Evolutionary conservation across 1,140 invertebrate genomes (phyloP), one percentile per base, ranked within the genome.

Genomic region (Lineus longissimus): DNA sequence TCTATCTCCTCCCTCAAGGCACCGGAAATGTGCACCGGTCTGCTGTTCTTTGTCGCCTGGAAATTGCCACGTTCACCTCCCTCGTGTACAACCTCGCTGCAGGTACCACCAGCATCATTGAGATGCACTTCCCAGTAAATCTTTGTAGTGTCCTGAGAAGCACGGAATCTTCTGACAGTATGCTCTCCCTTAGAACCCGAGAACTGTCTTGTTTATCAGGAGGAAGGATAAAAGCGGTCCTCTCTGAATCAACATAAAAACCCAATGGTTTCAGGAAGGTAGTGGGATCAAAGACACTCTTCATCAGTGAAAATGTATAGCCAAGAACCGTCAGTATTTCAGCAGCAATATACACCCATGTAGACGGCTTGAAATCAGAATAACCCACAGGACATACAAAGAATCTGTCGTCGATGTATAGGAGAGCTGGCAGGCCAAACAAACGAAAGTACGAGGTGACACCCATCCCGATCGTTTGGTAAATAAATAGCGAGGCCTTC

Each of bases 401-500:
- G 47, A 51, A 23, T n/a, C 47, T 4, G 25, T 51, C 47, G n/a
- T 51, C 47, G 4, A 51, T 7, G 25, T 51, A 51, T 9, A 51
- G n/a, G 9, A n/a, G 6, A 6, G n/a, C n/a, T 6, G 47, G 25
- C 25, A 51, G n/a, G 9, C 19, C 47, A 6, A 23, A 7, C 9
- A 9, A 7, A 19, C 47, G n/a, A 19, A 51, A 51, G 25, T 51
- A 51, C 6, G 25, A 19, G 47, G 47, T 51, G 9, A 51, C 47
- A 4, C 19, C n/a, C 47, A 51, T 19, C 4, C 47, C 47, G n/a
- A 51, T 51, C 4, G 57, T 59, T 13, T 33, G 27, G 31, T 59
- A 59, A 11, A 59, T n/a, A 41, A 4, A 59, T n/a, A 31, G 25
- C 13, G 57, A 59, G 7, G 27, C 31, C 31, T 59, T 59, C 57